Evolutionary conservation across 1,140 invertebrate genomes (phyloP).

Genomic region (Bombyx mandarina): DNA sequence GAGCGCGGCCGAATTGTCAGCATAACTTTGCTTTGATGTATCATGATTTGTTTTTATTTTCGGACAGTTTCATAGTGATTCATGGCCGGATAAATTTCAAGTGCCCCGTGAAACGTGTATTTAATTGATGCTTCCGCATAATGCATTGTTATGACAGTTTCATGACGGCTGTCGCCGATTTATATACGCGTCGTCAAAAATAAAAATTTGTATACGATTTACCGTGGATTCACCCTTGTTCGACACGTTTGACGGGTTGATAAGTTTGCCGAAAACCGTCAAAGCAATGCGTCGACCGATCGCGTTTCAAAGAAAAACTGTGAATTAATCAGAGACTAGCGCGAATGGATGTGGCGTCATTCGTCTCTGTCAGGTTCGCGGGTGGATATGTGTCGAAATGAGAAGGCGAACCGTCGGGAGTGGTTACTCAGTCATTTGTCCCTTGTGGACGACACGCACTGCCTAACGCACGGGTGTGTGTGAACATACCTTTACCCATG

Average conservation of each 20-base stretch:
- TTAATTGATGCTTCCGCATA: constrained; percentile 51
- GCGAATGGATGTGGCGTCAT: constrained; percentile 43
- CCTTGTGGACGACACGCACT: constrained; percentile 38
- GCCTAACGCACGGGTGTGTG: constrained; percentile 25
- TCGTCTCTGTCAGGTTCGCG: constrained; percentile 42
- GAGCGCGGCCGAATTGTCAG: constrained; percentile 62
- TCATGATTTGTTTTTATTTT: constrained; percentile 68
- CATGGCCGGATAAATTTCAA: constrained; percentile 59
- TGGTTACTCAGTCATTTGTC: constrained; percentile 55
- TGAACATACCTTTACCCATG: constrained; percentile 19
- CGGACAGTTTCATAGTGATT: constrained; percentile 55
- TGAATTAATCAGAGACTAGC: constrained; percentile 57
- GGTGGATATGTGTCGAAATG: constrained; percentile 24
- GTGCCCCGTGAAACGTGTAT: constrained; percentile 41
- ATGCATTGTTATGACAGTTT: constrained; percentile 48
- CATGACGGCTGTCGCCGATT: constrained; percentile 22
- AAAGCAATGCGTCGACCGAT: constrained; percentile 35
- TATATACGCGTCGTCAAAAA: constrained; percentile 16
- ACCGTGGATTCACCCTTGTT: constrained; percentile 5
- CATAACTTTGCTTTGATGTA: constrained; percentile 67
- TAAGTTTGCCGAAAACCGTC: constrained; percentile 45
- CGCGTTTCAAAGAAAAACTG: constrained; percentile 60
- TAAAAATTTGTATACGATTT: constrained; percentile 10
- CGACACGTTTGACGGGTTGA: constrained; percentile 26
- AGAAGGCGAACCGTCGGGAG: constrained; percentile 42